These are phyloP conservation scores for Philaethria dido DNA, from an alignment of 2,888 invertebrate genomes.

Conservation along the genomic window DNA sequence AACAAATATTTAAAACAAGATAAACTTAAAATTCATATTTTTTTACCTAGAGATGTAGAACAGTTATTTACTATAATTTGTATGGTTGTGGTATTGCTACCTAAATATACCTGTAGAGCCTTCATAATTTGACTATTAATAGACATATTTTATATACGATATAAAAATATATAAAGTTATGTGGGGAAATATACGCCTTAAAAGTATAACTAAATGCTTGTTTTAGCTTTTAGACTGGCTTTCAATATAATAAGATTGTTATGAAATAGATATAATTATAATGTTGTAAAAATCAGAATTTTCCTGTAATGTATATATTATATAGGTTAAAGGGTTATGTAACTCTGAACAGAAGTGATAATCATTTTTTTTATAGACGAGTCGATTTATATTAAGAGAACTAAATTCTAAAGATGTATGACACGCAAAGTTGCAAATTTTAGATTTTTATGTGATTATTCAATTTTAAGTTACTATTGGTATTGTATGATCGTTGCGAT, in stretches of 20 bases:
- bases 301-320: conserved; percentile 44
- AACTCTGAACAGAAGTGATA: conserved; percentile 49
- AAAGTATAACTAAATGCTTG: conserved; percentile 77
- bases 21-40: conserved; percentile 35
- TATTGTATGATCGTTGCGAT: conserved; percentile 65
- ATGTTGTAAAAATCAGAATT: conserved; percentile 39
- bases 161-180: conserved; percentile 69
- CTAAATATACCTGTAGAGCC: conserved; percentile 29
- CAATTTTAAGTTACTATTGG: conserved; percentile 67
- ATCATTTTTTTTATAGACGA: conserved; percentile 41
- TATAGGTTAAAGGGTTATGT: conserved; percentile 38
- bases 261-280: conserved; percentile 50
- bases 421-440: conserved; percentile 57
- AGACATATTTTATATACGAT: conserved; percentile 33
- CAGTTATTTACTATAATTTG: conserved; percentile 39
- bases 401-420: conserved; percentile 61
- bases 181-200: conserved; percentile 84
- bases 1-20: conserved; percentile 32
- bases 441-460: conserved; percentile 74
- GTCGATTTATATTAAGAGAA: conserved; percentile 49
- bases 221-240: conserved; percentile 78
- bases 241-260: conserved; percentile 66
- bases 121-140: conserved; percentile 39
- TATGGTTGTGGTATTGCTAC: conserved; percentile 43
- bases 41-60: conserved; percentile 31